Evolutionary conservation across 2,797 vertebrate genomes (phyloP), one percentile per base, ranked within the genome.

Genomic region (Ibycter americanus): DNA sequence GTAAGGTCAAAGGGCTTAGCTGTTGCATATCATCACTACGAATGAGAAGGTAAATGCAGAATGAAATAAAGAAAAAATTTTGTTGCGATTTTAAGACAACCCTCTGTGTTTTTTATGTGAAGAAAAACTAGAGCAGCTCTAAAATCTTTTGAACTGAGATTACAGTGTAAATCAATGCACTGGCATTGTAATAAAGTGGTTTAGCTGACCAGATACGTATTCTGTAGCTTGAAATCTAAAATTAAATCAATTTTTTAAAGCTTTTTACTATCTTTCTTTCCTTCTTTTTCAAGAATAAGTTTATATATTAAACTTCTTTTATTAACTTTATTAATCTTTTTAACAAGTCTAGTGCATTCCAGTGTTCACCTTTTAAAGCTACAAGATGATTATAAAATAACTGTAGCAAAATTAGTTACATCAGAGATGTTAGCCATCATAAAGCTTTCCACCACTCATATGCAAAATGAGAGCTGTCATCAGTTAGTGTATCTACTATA

Each of bases 141-240:
- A 59, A 96, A 92, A 83, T 87, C 29, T 91, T 82, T 85, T 87
- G 44, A 76, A 77, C 80, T 83, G 73, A 67, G 86, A n/a, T 95
- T 27, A 36, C 20, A 42, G 52, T 95, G n/a, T 91, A 96, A 96
- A 94, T 96, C 93, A 95, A 61, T 77, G 73, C 63, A 54, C 44
- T 38, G 87, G 25, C 51, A 68, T 86, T 92, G 77, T 59, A 95
- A 87, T 95, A 34, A 94, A 94, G 77, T 87, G n/a, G 9, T 66
- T 97, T 94, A 46, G 84, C 95, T 94, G 61, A 81, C 34, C 67
- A 93, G 84, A 90, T 77, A 87, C 72, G 54, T 59, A 82, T 59
- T 91, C 36, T 88, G 62, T 93, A 65, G 74, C 93, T 94, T 94
- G 58, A 88, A 95, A 96, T 71, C 56, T 63, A 92, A 95, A 96